These are phyloP conservation scores for Drosophila incognita DNA, from an alignment of 2,888 invertebrate genomes.

Conservation along the genomic window DNA sequence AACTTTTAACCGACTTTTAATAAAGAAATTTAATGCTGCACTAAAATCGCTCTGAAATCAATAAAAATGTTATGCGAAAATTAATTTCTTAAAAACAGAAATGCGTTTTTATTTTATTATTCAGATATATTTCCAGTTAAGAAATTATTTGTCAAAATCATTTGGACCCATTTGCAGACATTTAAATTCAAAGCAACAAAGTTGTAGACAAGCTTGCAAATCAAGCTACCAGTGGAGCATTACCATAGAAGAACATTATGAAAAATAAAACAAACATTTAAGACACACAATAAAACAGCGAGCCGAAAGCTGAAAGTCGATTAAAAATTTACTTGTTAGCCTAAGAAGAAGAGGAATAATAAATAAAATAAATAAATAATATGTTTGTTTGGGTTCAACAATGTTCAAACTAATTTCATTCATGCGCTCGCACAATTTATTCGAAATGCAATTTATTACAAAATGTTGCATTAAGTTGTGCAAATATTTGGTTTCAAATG, in stretches of 20 bases:
- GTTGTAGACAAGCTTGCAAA: not conserved
- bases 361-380: not conserved
- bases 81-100: too few species aligned
- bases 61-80: too few species aligned
- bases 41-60: too few species aligned
- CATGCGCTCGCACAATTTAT: not conserved
- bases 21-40: too few species aligned
- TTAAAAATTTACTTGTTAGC: not conserved
- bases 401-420: not conserved
- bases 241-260: not conserved
- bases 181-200: not conserved
- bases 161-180: not conserved
- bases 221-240: not conserved
- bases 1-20: too few species aligned
- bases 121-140: too few species aligned
- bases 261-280: not conserved
- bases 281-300: not conserved
- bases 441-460: not conserved
- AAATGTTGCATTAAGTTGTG: slow-evolving; percentile 1
- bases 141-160: not conserved
- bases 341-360: not conserved
- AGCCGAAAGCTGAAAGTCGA: not conserved
- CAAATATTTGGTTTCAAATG: slow-evolving; percentile 2
- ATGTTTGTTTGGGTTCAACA: not conserved
- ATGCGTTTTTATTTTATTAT: too few species aligned